Percentiles rank a stretch among this genome's conserved stretches.
Evolutionary conservation across 2,797 vertebrate genomes (phyloP).

Genomic region (Podarcis siculus): DNA sequence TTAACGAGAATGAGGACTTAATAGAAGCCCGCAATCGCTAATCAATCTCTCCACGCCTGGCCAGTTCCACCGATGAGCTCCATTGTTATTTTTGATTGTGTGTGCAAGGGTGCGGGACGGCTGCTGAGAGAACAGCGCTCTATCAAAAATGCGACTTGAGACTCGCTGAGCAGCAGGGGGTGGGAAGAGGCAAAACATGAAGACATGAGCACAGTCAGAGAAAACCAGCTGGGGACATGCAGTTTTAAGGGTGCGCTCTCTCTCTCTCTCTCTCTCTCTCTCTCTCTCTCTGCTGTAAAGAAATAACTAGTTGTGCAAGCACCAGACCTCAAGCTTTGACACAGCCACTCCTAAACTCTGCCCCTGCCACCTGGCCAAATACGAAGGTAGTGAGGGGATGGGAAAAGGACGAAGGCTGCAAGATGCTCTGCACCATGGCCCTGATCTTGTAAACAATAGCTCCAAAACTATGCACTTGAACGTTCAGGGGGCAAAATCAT

Average conservation of each 20-base stretch:
- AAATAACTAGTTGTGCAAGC: conserved; percentile 35
- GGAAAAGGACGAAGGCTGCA: background rate
- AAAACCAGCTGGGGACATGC: conserved; percentile 42
- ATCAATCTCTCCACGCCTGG: conserved; percentile 62
- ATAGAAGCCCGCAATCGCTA: conserved; percentile 51
- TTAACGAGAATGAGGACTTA: conserved; percentile 65
- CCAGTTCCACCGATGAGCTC: conserved; percentile 50
- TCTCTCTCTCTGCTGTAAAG: background rate
- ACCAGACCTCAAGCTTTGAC: conserved; percentile 16
- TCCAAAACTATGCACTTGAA: background rate
- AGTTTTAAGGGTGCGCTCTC: conserved; percentile 32
- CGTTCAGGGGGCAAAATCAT: background rate
- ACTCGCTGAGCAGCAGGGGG: conserved; percentile 35
- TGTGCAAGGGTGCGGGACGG: conserved; percentile 40
- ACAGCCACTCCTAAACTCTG: conserved; percentile 4
- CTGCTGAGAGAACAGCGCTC: conserved; percentile 51
- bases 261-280: conserved; percentile 11
- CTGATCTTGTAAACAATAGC: no score
- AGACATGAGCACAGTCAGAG: background rate
- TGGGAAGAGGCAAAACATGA: conserved; percentile 9
- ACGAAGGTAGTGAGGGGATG: background rate
- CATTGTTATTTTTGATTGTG: conserved; percentile 66
- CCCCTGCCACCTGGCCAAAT: background rate
- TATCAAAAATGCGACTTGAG: conserved; percentile 45
- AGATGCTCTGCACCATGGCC: background rate